Conservation (phyloP, 2,888 invertebrate genomes). For the Cryptocephalus moraei region DNA sequence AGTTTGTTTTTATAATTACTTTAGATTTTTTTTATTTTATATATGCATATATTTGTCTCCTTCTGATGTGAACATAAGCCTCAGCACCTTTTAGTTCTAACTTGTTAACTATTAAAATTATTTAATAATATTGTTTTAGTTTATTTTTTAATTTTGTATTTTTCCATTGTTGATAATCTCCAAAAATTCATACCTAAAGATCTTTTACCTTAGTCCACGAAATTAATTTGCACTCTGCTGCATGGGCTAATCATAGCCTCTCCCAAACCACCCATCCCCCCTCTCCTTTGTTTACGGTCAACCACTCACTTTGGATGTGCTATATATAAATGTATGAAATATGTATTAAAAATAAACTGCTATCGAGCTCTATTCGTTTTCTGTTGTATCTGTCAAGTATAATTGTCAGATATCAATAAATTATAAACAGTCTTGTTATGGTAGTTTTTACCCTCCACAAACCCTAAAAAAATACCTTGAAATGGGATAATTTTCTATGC, state of each 20-base stretch:
- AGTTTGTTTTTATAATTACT: slow-evolving; percentile 23
- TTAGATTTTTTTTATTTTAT: slow-evolving; percentile 19
- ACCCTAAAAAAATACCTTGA: too few species aligned
- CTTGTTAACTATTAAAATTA: slow-evolving; percentile 39
- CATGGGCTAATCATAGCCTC: slow-evolving; percentile 32
- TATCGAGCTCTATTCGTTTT: slow-evolving; percentile 42
- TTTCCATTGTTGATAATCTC: slow-evolving; percentile 28
- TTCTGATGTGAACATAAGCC: slow-evolving; percentile 30
- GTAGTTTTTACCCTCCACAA: too few species aligned
- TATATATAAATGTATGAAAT: slow-evolving; percentile 43
- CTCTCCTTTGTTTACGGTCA: slow-evolving; percentile 35
- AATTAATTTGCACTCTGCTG: slow-evolving; percentile 36
- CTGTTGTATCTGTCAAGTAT: slow-evolving; percentile 41
- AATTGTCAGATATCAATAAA: slow-evolving; percentile 41
- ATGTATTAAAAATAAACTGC: slow-evolving; percentile 41
- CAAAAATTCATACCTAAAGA: slow-evolving; percentile 20
- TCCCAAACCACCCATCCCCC: slow-evolving; percentile 22
- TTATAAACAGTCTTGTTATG: slow-evolving; percentile 32
- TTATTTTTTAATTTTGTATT: slow-evolving; percentile 30
- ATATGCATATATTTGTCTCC: slow-evolving; percentile 22
- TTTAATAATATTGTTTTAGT: slow-evolving; percentile 38
- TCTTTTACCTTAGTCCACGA: slow-evolving; percentile 29
- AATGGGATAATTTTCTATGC: too few species aligned
- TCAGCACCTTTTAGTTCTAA: slow-evolving; percentile 36
- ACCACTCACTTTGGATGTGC: slow-evolving; percentile 42